These are phyloP conservation scores for Drosophila hydei DNA, from an alignment of 1,140 invertebrate genomes.

Conservation along the genomic window DNA sequence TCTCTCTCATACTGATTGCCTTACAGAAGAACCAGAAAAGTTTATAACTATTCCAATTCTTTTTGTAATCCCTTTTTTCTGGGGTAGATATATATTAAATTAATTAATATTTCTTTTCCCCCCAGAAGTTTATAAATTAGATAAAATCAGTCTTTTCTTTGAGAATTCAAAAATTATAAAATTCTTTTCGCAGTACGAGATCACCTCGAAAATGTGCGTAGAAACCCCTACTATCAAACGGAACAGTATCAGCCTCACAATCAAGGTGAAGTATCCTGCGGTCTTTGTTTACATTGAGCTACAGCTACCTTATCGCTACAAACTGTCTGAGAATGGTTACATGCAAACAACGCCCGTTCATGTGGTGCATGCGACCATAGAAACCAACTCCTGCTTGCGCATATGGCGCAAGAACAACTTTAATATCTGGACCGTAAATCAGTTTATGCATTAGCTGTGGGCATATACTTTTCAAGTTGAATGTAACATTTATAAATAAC, in stretches of 20 bases:
- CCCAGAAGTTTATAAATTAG: too few species aligned
- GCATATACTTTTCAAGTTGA: constrained; percentile 49
- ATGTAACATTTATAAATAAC: constrained; percentile 71
- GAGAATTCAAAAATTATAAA: not conserved
- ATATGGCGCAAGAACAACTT: constrained; percentile 61
- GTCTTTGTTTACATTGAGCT: constrained; percentile 83
- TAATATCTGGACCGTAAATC: constrained; percentile 72
- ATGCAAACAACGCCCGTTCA: constrained; percentile 68
- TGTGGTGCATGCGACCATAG: constrained; percentile 65
- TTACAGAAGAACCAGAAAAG: too few species aligned
- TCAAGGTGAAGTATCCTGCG: constrained; percentile 66
- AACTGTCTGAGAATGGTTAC: constrained; percentile 83
- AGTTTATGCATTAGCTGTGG: constrained; percentile 60
- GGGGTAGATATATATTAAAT: too few species aligned
- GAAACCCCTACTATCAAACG: constrained; percentile 76
- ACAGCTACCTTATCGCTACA: constrained; percentile 57
- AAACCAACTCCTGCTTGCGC: constrained; percentile 45
- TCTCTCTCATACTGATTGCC: too few species aligned
- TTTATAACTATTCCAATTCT: too few species aligned
- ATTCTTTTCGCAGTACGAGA: constrained; percentile 45
- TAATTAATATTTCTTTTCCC: too few species aligned
- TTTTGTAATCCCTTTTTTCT: too few species aligned
- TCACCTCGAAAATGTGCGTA: constrained; percentile 54
- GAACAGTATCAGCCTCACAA: constrained; percentile 82
- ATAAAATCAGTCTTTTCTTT: too few species aligned